Evolutionary conservation across 2,888 invertebrate species (phyloP).

Genomic region (Cantharis rustica): DNA sequence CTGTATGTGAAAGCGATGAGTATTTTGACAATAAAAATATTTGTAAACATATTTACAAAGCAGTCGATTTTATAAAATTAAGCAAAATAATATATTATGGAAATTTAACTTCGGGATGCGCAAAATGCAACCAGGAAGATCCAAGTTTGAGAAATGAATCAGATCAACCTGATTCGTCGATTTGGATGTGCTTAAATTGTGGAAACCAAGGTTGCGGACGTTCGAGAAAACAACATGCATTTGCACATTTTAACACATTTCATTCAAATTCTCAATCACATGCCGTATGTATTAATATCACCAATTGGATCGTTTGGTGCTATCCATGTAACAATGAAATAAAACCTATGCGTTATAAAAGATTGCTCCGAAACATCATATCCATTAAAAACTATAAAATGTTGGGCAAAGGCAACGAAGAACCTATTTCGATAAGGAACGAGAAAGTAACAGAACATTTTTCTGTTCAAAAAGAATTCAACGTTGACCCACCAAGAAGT

Average conservation of each 20-base stretch:
- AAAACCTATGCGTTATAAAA: constrained; percentile 63
- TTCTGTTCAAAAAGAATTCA: too few relatives aligned
- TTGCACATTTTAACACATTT: constrained; percentile 74
- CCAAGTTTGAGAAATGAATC: too few relatives aligned
- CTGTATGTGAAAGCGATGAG: constrained; percentile 69
- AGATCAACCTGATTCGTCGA: constrained; percentile 57
- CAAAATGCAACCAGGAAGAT: constrained; percentile 47
- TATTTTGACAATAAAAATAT: constrained; percentile 68
- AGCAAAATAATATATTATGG: constrained; percentile 37
- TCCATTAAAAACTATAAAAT: too few relatives aligned
- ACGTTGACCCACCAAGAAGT: constrained; percentile 59
- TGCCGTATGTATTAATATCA: constrained; percentile 72
- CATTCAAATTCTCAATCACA: constrained; percentile 71
- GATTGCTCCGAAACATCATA: too few relatives aligned
- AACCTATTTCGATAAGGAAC: too few relatives aligned
- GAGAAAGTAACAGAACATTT: too few relatives aligned
- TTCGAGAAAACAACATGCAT: constrained; percentile 70
- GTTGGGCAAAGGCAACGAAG: too few relatives aligned
- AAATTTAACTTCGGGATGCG: constrained; percentile 59
- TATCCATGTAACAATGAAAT: constrained; percentile 78
- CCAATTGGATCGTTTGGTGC: constrained; percentile 77
- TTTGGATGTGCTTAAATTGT: constrained; percentile 85
- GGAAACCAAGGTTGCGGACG: constrained; percentile 78
- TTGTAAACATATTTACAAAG: constrained; percentile 71
- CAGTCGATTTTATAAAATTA: constrained; percentile 63